A percentile compares a stretch with the other conserved stretches of the same genome.
Conservation (phyloP, 2,113 vertebrate species). For the Taxidea taxus region DNA sequence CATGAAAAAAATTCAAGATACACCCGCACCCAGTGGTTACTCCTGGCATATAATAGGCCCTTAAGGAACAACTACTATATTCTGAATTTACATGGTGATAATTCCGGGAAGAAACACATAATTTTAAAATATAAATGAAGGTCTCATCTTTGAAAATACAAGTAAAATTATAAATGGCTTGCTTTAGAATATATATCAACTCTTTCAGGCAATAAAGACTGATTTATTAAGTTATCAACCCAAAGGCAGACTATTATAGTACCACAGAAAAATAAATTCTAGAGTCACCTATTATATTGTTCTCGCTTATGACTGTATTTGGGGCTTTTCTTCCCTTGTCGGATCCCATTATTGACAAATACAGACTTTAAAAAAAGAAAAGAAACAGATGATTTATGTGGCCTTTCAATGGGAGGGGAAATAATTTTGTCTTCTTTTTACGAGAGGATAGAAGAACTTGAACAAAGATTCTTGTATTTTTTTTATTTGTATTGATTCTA, state of each 20-base stretch:
- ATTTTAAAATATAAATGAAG: conserved; percentile 40
- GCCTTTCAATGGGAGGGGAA: neutral
- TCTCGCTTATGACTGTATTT: neutral
- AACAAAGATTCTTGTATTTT: neutral
- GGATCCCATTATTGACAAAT: neutral
- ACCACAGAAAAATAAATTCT: neutral
- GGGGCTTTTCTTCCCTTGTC: neutral
- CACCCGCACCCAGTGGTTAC: too few relatives aligned
- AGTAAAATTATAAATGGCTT: neutral
- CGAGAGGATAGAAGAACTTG: neutral
- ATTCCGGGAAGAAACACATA: neutral
- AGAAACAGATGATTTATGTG: neutral
- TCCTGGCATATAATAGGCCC: neutral
- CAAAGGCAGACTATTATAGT: neutral
- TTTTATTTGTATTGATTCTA: conserved; percentile 8
- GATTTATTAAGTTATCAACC: neutral
- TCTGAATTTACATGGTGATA: neutral
- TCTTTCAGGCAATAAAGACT: neutral
- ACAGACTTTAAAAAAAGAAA: neutral
- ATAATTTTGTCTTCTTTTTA: neutral
- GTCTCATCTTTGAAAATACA: neutral
- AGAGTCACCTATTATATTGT: neutral
- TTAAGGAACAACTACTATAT: neutral
- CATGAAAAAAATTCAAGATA: neutral
- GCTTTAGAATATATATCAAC: neutral